phyloP scores from a whole-genome alignment of 2,113 vertebrate species.

The Narcine bancroftii region DNA sequence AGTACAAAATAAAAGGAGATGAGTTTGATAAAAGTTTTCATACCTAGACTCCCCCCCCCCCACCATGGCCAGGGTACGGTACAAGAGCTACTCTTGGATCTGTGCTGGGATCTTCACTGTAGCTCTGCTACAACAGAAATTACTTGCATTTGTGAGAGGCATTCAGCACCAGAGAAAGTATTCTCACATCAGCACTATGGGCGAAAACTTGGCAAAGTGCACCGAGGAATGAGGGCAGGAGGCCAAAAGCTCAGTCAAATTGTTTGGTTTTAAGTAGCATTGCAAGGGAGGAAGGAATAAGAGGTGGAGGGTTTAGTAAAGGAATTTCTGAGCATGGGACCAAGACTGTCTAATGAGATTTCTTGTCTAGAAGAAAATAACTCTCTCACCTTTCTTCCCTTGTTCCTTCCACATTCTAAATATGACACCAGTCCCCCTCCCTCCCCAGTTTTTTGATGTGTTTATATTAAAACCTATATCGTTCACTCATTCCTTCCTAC shows the following conservation, averaged over 20 bases:
- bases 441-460: not conserved
- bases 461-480: not conserved
- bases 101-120: not conserved
- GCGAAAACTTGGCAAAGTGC: not conserved
- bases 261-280: not conserved
- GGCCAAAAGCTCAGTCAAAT: not conserved
- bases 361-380: not conserved
- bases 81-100: not conserved
- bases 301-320: not conserved
- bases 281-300: not conserved
- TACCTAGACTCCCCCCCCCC: not conserved
- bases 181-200: not conserved
- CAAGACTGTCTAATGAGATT: not conserved
- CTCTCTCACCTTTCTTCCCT: not conserved
- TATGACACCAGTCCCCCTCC: not conserved
- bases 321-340: not conserved
- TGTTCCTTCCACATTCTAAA: not conserved
- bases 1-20: constrained; percentile 25
- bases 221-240: not conserved
- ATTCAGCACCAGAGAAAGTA: not conserved
- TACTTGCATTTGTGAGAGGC: not conserved
- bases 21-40: not conserved
- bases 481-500: not conserved
- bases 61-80: not conserved
- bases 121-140: not conserved